Evolutionary conservation across 64 coral and sea anemone species (phyloP).

Genomic region (Pocillopora verrucosa): DNA sequence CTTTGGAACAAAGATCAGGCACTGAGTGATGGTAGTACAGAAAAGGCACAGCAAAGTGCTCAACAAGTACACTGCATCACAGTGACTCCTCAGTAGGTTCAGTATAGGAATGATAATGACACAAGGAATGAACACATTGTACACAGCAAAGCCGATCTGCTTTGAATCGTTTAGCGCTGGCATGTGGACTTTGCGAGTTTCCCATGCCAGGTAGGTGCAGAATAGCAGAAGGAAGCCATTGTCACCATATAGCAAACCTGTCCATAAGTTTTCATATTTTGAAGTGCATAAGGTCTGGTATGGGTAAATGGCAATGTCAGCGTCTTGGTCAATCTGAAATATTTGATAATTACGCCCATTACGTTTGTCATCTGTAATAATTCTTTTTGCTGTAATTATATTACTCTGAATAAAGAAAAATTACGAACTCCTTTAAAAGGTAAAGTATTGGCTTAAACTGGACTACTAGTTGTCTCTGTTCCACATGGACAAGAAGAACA

Average conservation of each 20-base stretch:
- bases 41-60: conserved; percentile 60
- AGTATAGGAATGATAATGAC: conserved; percentile 66
- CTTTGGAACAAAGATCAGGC: conserved; percentile 83
- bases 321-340: conserved; percentile 36
- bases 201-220: conserved; percentile 65
- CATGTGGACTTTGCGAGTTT: conserved; percentile 74
- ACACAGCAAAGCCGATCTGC: conserved; percentile 75
- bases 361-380: no score
- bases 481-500: conserved; percentile 23
- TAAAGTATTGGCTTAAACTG: no score
- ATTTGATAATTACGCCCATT: background rate
- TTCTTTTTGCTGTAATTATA: no score
- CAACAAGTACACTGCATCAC: conserved; percentile 42
- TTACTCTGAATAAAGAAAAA: no score
- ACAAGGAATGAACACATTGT: conserved; percentile 78
- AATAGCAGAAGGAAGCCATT: conserved; percentile 79
- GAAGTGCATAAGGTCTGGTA: conserved; percentile 53
- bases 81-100: conserved; percentile 42
- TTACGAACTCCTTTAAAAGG: no score
- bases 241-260: conserved; percentile 64
- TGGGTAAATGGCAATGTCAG: conserved; percentile 33
- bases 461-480: conserved; percentile 19
- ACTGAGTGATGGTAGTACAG: conserved; percentile 71
- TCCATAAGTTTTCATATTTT: conserved; percentile 51
- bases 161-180: conserved; percentile 74